Percentiles rank a stretch among this genome's conserved stretches.
Conservation (phyloP, 2,797 vertebrate species). For the Oreortyx pictus region DNA sequence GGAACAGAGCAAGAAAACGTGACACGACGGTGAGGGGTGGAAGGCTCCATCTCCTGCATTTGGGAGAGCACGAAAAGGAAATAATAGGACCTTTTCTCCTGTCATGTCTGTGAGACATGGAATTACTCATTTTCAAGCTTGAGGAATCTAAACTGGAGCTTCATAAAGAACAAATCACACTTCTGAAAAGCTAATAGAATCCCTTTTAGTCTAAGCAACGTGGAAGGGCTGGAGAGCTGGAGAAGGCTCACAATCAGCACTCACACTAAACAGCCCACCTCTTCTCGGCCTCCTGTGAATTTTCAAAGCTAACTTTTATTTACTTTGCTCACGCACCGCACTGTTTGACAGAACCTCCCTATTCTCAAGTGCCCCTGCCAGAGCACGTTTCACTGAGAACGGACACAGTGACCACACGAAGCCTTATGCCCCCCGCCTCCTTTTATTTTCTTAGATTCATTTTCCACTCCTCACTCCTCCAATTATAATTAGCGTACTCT, state of each 20-base stretch:
- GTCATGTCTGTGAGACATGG: not conserved
- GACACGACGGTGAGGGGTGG: not conserved
- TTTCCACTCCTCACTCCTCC: not conserved
- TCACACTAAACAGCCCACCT: not conserved
- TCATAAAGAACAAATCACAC: not conserved
- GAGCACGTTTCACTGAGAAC: not conserved
- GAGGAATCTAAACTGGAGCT: not conserved
- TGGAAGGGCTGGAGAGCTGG: not conserved
- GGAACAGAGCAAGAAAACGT: not conserved
- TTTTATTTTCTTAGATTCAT: not conserved
- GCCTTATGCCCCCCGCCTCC: not conserved
- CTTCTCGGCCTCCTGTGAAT: not conserved
- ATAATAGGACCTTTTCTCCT: not conserved
- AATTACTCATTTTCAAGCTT: not conserved
- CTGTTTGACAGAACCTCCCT: not conserved
- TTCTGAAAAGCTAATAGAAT: not conserved
- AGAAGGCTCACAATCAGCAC: not conserved
- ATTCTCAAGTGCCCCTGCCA: not conserved
- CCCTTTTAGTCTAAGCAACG: not conserved
- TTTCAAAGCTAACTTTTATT: not conserved
- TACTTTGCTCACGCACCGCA: not conserved
- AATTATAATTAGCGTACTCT: not conserved
- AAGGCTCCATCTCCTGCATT: rapidly evolving
- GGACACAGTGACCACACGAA: not conserved
- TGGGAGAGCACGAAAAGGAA: not conserved